Conservation (phyloP, 2,888 invertebrate species). For the Andrena bicolor region DNA sequence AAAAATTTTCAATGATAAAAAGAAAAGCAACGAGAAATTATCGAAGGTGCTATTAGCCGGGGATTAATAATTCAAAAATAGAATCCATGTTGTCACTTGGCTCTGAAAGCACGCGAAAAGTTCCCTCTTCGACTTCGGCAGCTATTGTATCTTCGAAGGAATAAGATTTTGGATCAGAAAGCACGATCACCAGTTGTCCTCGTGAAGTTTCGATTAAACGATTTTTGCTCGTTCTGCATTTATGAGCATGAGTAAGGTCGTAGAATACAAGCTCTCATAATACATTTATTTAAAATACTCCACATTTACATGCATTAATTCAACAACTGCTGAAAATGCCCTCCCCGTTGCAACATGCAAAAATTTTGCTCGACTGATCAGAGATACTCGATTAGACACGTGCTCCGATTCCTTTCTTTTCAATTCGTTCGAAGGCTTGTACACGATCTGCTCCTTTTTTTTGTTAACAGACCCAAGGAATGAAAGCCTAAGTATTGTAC, state of each 20-base stretch:
- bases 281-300: conserved; percentile 11
- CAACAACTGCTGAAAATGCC: conserved; percentile 6
- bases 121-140: neutral
- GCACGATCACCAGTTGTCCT: neutral
- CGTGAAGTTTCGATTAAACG: conserved; percentile 4
- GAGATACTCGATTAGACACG: neutral
- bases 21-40: neutral
- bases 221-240: conserved; percentile 6
- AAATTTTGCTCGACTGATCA: conserved; percentile 15
- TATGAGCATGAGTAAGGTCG: conserved; percentile 5
- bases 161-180: neutral
- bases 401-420: too few relatives aligned
- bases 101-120: neutral
- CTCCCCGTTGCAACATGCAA: neutral
- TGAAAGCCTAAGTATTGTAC: too few relatives aligned
- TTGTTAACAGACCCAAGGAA: too few relatives aligned
- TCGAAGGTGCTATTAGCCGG: neutral
- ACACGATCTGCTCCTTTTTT: too few relatives aligned
- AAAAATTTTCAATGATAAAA: neutral
- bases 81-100: neutral
- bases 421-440: too few relatives aligned
- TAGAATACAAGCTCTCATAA: neutral
- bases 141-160: neutral
- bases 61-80: neutral
- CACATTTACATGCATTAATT: conserved; percentile 14